Conservation (phyloP, 1,140 invertebrate species). For the Apis mellifera region Amel_HAv3.1 CM009943.2:5457501-5458000, state of each 20-base stretch:
- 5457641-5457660: background rate
- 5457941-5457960: background rate
- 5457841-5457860: no score
- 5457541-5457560: background rate
- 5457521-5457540: background rate
- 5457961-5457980: conserved; percentile 35
- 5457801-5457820: no score
- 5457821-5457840: no score
- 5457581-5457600: conserved; percentile 12
- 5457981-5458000: conserved; percentile 23
- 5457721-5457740: background rate
- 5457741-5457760: background rate
- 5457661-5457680: conserved; percentile 24
- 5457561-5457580: conserved; percentile 3
- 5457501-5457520: background rate
- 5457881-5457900: no score
- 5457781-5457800: no score
- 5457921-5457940: no score
- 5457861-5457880: no score
- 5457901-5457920: no score
- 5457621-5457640: background rate
- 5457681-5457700: conserved; percentile 29
- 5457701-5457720: conserved; percentile 31
- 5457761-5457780: background rate
- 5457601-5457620: conserved; percentile 24